Evolutionary conservation across 2,113 vertebrate genomes (phyloP), one percentile per base, ranked within the genome.

Genomic region (Asarcornis scutulata): DNA sequence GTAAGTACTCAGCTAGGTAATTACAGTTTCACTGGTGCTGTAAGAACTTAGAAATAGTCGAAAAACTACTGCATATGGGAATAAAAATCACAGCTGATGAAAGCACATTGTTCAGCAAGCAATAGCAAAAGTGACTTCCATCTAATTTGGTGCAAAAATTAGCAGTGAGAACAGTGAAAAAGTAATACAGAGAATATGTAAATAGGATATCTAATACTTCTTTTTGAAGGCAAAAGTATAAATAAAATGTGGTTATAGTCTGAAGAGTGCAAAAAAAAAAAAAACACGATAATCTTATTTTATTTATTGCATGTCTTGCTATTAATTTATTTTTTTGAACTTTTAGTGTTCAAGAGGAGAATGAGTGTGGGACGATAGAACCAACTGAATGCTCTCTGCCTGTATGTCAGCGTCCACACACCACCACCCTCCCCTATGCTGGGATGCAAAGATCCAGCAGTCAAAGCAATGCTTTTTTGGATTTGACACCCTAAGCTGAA

Each of bases 181-280:
- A 71, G 63, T 59, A 76, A 85, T 44, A 68, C 6, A 73, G n/a
- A 55, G n/a, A 76, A 62, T 59, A 34, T 7, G 40, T 40, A 84
- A 87, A 60, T 78, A 82, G 63, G 58, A 80, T 75, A 92, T 52
- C 50, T 60, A 84, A 0, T 55, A 32, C 36, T 90, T 82, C 23
- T 86, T 72, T 88, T 64, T 67, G 92, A 74, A 64, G 34, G 12
- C 38, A 88, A 91, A 86, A 34, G 56, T 53, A 88, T 73, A 36
- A 79, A 89, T 77, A 46, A 69, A 91, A 55, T 59, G 95, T 6
- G 91, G 96, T 95, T 96, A 96, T 96, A 97, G 40, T 88, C 88
- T 77, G 95, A 95, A 96, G 84, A 93, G 90, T 80, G 72, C 15
- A 34, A 77, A 83, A 29, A 48, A 3, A 3, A 77, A 83, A 29